Base-by-base conservation (phyloP, 2,113 vertebrate genomes). In the Guaruba guarouba region DNA sequence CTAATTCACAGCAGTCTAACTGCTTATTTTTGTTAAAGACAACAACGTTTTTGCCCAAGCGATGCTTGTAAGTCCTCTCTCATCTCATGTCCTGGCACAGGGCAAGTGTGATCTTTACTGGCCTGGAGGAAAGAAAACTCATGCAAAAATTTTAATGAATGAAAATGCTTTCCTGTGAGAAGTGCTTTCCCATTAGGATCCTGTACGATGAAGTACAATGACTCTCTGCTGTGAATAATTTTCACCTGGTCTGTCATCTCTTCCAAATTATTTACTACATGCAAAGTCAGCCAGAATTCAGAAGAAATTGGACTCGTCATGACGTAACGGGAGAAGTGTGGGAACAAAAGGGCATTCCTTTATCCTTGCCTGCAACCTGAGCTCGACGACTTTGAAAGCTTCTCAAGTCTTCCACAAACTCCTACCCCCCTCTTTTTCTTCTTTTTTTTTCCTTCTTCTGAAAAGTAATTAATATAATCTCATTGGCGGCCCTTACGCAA, bases 241-340 rank as follows among this genome's bases (percentile, higher is more conserved):
- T 82, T 88, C 23, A 0, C 86, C 79, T 52, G 81, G 11, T 79
- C 77, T 68, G 70, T 82, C 3, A 13, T 73, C 69, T 66, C 86
- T 87, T 79, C 89, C 77, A 29, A 79, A 77, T 87, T 97, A 93
- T 92, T 96, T 97, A 51, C 82, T 46, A 52, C 13, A 10, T 62
- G 89, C 82, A 95, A 93, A 96, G 62, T 64, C 95, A 93, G 71
- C 92, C 97, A 97, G 80, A 89, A 95, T 92, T 92, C 95, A 96
- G 97, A 89, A 96, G 94, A 97, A 97, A 97, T 96, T 89, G 44
- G 83, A 85, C 87, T 94, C 64, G 17, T 92, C 63, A 33, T 97
- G 98, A 98, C 90, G 97, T 98, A 98, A 98, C 62, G 52, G 92
- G 98, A 98, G 97, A 97, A 91, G 95, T 98, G 98, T 98, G 98